Percentiles rank a stretch among this genome's conserved stretches.
phyloP scores from a whole-genome alignment of 2,797 vertebrate species.

The Gephyroberyx darwinii region DNA sequence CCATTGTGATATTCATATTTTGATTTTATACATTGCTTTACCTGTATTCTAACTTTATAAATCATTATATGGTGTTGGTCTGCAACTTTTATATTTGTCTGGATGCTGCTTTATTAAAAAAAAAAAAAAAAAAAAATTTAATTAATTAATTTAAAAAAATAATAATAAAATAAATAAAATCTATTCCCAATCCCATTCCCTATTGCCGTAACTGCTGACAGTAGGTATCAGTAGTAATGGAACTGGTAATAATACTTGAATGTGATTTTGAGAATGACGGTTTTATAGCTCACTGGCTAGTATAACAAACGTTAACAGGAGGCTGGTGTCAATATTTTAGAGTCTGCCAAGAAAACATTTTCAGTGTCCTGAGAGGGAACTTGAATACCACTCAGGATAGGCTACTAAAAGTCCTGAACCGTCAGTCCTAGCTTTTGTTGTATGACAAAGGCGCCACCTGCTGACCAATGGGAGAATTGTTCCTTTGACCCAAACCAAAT shows the following conservation, averaged over 20 bases:
- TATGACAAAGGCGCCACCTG: conserved; percentile 54
- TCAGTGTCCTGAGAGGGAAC: neutral
- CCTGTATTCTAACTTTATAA: neutral
- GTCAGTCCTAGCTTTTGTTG: neutral
- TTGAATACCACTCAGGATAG: neutral
- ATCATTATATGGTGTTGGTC: neutral
- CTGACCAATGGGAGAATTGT: conserved; percentile 31
- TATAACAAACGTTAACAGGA: neutral
- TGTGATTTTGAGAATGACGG: no score
- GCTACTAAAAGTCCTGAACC: neutral
- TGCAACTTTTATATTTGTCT: no score
- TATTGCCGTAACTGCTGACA: no score
- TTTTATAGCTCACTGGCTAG: neutral
- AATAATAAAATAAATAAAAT: no score
- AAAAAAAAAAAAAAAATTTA: no score
- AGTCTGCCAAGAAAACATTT: neutral
- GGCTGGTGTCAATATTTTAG: neutral
- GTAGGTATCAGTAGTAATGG: no score
- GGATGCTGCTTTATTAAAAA: no score
- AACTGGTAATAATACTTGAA: no score
- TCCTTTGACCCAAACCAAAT: neutral
- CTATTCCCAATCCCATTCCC: no score
- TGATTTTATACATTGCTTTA: no score
- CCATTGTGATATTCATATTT: no score
- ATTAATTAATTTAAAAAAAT: no score